Conservation (phyloP, 2,888 invertebrate genomes). For the Alentia gelatinosa region DNA sequence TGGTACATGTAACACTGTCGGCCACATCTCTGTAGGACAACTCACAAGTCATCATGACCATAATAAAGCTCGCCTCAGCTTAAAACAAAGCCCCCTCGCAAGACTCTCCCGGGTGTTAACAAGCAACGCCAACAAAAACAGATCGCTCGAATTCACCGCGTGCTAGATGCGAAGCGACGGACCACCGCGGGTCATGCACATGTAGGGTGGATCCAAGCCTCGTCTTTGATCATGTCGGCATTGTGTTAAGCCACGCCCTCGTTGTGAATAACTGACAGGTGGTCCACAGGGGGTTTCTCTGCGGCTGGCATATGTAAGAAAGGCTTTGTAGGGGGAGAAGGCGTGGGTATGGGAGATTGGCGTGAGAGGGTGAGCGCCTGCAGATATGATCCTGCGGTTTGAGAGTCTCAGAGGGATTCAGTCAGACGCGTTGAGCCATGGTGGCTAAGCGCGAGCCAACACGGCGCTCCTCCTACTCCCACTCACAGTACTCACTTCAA, state of each 20-base stretch:
- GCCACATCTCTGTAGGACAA: neutral
- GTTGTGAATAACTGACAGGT: conserved; percentile 7
- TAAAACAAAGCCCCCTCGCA: neutral
- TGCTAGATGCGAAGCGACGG: conserved; percentile 14
- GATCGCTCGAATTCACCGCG: neutral
- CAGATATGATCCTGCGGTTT: neutral
- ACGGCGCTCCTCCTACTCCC: neutral
- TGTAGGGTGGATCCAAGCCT: neutral
- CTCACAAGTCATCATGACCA: neutral
- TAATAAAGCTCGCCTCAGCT: neutral
- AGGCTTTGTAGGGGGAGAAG: neutral
- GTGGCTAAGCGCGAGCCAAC: neutral
- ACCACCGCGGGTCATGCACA: conserved; percentile 1
- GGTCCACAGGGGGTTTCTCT: neutral
- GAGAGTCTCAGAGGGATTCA: neutral
- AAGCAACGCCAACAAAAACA: conserved; percentile 1
- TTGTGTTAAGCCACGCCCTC: neutral
- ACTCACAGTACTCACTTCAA: neutral
- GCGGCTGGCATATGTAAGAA: conserved; percentile 12
- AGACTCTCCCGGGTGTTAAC: neutral
- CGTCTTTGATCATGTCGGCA: conserved; percentile 30
- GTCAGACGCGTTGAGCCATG: neutral
- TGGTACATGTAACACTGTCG: neutral
- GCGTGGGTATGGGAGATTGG: neutral
- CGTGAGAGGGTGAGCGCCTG: conserved; percentile 3